Conservation (phyloP, 1,140 invertebrate species). For the Yoshiicerus persimilis region DNA sequence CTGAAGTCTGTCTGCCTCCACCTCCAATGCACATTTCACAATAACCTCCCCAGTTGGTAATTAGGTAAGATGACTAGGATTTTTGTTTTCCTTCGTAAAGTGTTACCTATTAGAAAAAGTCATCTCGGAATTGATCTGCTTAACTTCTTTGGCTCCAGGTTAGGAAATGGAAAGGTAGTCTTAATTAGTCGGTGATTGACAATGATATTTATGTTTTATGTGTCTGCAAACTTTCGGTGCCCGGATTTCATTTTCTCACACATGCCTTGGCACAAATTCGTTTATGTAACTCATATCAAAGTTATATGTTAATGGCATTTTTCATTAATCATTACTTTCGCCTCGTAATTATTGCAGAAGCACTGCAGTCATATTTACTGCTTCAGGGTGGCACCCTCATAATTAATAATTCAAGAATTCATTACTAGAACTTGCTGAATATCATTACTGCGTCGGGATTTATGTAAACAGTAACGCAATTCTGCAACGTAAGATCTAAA, state of each 20-base stretch:
- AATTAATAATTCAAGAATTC: background rate
- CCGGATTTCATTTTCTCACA: too few relatives aligned
- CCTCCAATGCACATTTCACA: background rate
- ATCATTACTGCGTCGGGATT: too few relatives aligned
- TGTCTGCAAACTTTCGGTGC: too few relatives aligned
- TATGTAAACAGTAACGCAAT: too few relatives aligned
- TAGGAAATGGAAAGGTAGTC: background rate
- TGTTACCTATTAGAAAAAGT: background rate
- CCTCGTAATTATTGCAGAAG: background rate
- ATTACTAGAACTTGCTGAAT: background rate
- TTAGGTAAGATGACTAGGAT: background rate
- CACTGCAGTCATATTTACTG: background rate
- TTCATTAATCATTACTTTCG: background rate
- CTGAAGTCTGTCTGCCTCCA: background rate
- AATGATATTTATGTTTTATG: background rate
- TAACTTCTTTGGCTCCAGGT: background rate
- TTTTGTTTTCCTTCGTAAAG: background rate
- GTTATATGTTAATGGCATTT: background rate
- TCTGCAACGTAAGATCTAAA: too few relatives aligned
- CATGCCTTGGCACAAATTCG: background rate
- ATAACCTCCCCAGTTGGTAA: background rate
- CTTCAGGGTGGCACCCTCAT: background rate
- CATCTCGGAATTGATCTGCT: background rate
- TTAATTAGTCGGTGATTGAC: background rate
- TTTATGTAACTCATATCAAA: background rate